These are phyloP conservation scores for Drosophila anomalipes DNA, from an alignment of 2,888 invertebrate species.

Conservation along the genomic window DNA sequence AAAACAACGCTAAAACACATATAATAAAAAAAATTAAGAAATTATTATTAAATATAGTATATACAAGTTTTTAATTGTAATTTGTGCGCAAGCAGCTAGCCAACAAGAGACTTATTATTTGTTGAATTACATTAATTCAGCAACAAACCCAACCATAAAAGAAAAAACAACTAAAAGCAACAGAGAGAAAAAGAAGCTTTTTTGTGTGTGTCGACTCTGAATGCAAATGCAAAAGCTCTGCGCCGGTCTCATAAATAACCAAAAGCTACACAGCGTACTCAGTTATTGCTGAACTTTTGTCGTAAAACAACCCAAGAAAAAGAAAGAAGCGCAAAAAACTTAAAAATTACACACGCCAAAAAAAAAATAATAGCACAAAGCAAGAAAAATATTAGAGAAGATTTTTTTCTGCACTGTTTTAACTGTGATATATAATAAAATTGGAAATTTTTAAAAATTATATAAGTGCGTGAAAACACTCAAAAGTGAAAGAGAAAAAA, in stretches of 20 bases:
- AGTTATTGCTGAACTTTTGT: conserved; percentile 83
- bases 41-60: conserved; percentile 29
- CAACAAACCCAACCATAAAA: conserved; percentile 28
- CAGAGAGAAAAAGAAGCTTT: conserved; percentile 38
- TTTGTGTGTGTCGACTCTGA: conserved; percentile 40
- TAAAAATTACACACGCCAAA: background rate
- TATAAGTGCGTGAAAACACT: conserved; percentile 35
- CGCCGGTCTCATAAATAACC: conserved; percentile 76
- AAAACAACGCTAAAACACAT: conserved; percentile 6
- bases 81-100: conserved; percentile 49
- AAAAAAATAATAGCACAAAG: conserved; percentile 38
- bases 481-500: conserved; percentile 14
- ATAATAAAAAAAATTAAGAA: conserved; percentile 22
- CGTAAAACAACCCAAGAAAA: conserved; percentile 59
- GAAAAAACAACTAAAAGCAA: conserved; percentile 35
- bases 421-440: conserved; percentile 36
- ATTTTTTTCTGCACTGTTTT: conserved; percentile 5
- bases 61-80: conserved; percentile 32
- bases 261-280: conserved; percentile 69
- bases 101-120: conserved; percentile 56
- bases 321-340: conserved; percentile 3
- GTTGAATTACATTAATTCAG: conserved; percentile 68
- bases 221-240: conserved; percentile 71
- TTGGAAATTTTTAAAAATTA: conserved; percentile 37
- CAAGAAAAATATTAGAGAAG: conserved; percentile 20